These are phyloP conservation scores for Macrochelys suwanniensis DNA, from an alignment of 2,797 vertebrate genomes.

Conservation along the genomic window DNA sequence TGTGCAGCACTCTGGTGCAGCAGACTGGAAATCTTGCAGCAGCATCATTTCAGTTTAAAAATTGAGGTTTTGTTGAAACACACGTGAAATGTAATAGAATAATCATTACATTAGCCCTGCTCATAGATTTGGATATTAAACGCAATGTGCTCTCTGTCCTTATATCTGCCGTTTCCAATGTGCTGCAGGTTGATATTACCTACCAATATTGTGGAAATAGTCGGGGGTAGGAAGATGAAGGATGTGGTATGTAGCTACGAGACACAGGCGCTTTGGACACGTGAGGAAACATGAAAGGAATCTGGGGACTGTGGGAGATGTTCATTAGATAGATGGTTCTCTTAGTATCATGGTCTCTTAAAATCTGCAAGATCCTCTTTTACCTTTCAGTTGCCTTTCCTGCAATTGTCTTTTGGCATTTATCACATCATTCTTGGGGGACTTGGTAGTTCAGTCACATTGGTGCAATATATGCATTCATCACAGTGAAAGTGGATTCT, in stretches of 20 bases:
- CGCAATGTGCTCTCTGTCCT: not conserved
- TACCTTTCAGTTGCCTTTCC: not conserved
- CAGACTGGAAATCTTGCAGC: not conserved
- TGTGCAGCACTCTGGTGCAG: not conserved
- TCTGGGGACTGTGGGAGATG: not conserved
- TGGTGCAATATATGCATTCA: fast-evolving
- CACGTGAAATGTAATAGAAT: not conserved
- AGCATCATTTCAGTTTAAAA: not conserved
- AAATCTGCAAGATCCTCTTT: not conserved
- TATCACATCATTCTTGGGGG: not conserved
- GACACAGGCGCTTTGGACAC: not conserved
- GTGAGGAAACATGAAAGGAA: not conserved
- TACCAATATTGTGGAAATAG: not conserved
- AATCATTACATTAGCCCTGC: not conserved
- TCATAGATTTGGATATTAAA: not conserved
- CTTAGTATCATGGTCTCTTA: not conserved
- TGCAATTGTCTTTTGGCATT: not conserved
- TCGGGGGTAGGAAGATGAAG: not conserved
- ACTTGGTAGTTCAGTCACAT: not conserved
- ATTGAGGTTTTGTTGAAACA: not conserved
- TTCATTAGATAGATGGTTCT: not conserved
- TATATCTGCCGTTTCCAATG: not conserved
- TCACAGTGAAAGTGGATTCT: not conserved
- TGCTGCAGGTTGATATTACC: not conserved
- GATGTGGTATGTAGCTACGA: not conserved